Evolutionary conservation across 2,797 vertebrate genomes (phyloP), one percentile per base, ranked within the genome.

Genomic region (Phylloscopus collybita): DNA sequence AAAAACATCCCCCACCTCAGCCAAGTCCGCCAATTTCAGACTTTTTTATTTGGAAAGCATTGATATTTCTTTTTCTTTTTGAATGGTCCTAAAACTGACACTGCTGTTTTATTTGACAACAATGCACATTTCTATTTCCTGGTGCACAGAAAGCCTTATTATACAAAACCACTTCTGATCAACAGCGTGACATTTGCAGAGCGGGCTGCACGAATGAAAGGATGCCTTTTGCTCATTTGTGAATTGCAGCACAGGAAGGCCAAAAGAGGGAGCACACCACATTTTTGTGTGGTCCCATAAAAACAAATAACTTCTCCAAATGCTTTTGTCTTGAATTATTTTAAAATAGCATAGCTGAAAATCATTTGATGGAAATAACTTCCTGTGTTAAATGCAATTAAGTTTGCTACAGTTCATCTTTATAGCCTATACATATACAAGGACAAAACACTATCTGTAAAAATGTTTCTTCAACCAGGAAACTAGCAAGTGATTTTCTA

Each of bases 101-200:
- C 30, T 74, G 22, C 45, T 82, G n/a, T 90, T 91, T 93, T 71
- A 83, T 96, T 95, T 95, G 56, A 95, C 50, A 78, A 81, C 61
- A 93, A 54, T 80, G 42, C 10, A 86, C 50, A 75, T 94, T 95
- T 96, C 47, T 93, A 13, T 78, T 95, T 92, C 62, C 89, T 95
- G 54, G n/a, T 94, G 54, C 51, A 89, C 60, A 95, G 62, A 93
- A 70, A 38, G 36, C 14, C 17, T 91, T 72, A 27, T 67, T 94
- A 80, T 66, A 38, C 11, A 61, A 92, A 93, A 97, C 51, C 29
- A 30, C 75, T 72, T 71, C 54, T 69, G 29, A 84, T 66, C 80
- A 97, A 32, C 40, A 72, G 26, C 22, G 76, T 95, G 88, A 78
- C 60, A 92, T 53, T 67, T 80, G 56, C 25, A 85, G 71, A 94